phyloP scores from a whole-genome alignment of 1,140 invertebrate species.

The Rhynchophorus ferrugineus region DNA sequence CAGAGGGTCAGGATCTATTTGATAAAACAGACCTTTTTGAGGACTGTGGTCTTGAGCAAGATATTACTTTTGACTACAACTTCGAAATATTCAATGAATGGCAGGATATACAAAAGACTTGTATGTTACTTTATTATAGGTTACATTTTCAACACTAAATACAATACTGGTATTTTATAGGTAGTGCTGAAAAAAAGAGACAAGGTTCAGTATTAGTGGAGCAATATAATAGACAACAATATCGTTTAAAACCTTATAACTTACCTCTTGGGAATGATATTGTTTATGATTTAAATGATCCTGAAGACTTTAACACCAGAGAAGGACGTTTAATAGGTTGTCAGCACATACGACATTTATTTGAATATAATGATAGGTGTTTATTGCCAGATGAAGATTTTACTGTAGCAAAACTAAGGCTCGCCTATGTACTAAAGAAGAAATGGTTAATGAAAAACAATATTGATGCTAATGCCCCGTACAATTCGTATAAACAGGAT shows the following conservation, averaged over 20 bases:
- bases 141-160: not conserved
- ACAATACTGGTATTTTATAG: slow-evolving; percentile 1
- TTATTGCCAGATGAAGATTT: slow-evolving; percentile 22
- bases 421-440: slow-evolving; percentile 8
- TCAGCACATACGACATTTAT: slow-evolving; percentile 14
- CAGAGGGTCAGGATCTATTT: slow-evolving; percentile 1
- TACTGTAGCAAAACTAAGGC: slow-evolving; percentile 16
- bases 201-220: slow-evolving; percentile 7
- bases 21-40: slow-evolving; percentile 4
- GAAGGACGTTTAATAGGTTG: slow-evolving; percentile 15
- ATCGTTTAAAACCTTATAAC: slow-evolving; percentile 7
- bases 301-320: slow-evolving; percentile 24
- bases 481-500: slow-evolving; percentile 14
- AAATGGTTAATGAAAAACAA: slow-evolving; percentile 18
- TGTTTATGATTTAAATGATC: slow-evolving; percentile 21
- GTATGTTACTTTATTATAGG: slow-evolving; percentile 1
- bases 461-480: slow-evolving; percentile 9
- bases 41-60: not conserved
- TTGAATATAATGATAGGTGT: slow-evolving; percentile 23
- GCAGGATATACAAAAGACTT: not conserved
- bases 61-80: slow-evolving; percentile 2
- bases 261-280: slow-evolving; percentile 1
- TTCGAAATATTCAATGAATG: slow-evolving; percentile 11
- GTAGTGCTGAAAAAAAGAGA: slow-evolving; percentile 4
- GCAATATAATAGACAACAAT: slow-evolving; percentile 4